Evolutionary conservation across 2,797 vertebrate genomes (phyloP), one percentile per base, ranked within the genome.

Genomic region (Phalloptychus januarius): DNA sequence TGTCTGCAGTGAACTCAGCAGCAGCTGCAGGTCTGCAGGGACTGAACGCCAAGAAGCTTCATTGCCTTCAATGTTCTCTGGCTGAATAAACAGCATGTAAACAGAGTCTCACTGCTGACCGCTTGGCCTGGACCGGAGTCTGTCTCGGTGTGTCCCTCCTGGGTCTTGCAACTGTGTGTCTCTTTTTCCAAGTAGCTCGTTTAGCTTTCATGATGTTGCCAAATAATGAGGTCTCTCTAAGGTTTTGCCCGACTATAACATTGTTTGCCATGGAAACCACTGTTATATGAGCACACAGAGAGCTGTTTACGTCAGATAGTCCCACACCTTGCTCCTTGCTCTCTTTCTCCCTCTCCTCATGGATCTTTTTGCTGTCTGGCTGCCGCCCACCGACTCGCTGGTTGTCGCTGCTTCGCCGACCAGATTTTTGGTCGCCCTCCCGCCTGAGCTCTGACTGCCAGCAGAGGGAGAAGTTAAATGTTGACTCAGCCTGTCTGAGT

Each of bases 381-480:
- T 81, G 72, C 75, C 25, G 38, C 81, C 81, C 83, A 82, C 82
- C 76, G 79, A 67, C 87, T 67, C 79, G 25, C 81, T 74, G 78
- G 61, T 81, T 79, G 73, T 78, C n/a, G 13, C 76, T 76, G 72
- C 38, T 6, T 20, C 56, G 25, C 63, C 20, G 4, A 74, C 88
- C 89, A 81, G 79, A 88, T 86, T 87, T 79, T 85, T 86, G 83
- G 81, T 84, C 85, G 67, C 58, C 79, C 74, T 90, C 82, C 84
- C 83, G 76, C 77, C 84, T 78, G 72, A 36, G 75, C 61, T 67
- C 85, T 75, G 84, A 80, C 83, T 84, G 72, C 82, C 78, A 67
- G 79, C 77, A 76, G 81, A 82, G 78, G 82, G 56, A 82, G 67
- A 75, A 77, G 75, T 67, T 40, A 67, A 67, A 67, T 33, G 79